phyloP scores from a whole-genome alignment of 2,888 invertebrate genomes.

The Teleiodes luculella region DNA sequence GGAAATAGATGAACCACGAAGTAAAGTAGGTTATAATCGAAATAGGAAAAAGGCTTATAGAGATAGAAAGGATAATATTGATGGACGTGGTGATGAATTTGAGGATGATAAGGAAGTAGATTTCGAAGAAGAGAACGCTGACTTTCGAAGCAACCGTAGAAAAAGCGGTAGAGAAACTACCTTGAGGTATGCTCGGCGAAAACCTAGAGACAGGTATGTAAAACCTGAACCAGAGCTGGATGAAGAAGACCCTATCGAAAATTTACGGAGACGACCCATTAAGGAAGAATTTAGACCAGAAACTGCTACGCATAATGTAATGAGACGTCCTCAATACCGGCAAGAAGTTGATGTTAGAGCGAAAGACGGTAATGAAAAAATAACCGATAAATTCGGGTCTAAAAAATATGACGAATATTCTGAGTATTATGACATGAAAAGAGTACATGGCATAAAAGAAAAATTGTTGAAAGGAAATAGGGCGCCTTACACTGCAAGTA shows the following conservation, averaged over 20 bases:
- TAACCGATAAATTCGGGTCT: not conserved
- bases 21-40: constrained; percentile 25
- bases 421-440: constrained; percentile 59
- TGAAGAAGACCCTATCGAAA: not conserved
- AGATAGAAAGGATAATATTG: constrained; percentile 29
- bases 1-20: constrained; percentile 8
- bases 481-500: not conserved
- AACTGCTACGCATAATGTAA: not conserved
- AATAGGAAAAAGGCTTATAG: constrained; percentile 33
- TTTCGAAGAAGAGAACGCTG: constrained; percentile 30
- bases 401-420: constrained; percentile 41
- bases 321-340: not conserved
- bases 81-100: constrained; percentile 24
- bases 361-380: not conserved
- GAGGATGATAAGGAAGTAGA: constrained; percentile 32
- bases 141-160: constrained; percentile 18
- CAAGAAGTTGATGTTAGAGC: not conserved
- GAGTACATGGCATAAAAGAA: constrained; percentile 47
- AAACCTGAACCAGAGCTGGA: constrained; percentile 14
- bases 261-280: constrained; percentile 16
- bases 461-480: constrained; percentile 30
- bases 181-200: constrained; percentile 41
- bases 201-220: constrained; percentile 43
- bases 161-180: constrained; percentile 29
- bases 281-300: not conserved